Evolutionary conservation across 2,797 vertebrate genomes (phyloP).

Genomic region (Pelobates cultripes): DNA sequence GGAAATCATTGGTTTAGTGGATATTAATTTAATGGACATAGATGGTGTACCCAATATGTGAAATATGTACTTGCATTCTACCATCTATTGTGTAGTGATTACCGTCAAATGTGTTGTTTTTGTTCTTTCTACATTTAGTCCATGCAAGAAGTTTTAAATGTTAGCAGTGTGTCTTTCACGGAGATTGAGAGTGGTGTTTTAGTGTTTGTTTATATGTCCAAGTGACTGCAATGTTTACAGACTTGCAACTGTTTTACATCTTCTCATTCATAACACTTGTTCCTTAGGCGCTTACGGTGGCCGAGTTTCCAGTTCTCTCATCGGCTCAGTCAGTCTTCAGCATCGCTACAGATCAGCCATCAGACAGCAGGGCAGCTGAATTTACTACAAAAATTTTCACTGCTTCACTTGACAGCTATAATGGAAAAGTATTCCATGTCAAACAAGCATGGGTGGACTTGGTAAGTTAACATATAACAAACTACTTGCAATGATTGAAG

Average conservation of each 20-base stretch:
- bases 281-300: conserved; percentile 86
- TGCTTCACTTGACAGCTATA: conserved; percentile 93
- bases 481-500: neutral
- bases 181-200: neutral
- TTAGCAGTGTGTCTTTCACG: neutral
- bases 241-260: neutral
- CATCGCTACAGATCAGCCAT: conserved; percentile 89
- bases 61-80: neutral
- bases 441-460: conserved; percentile 97
- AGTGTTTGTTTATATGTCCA: neutral
- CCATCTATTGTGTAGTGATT: neutral
- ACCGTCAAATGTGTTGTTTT: neutral
- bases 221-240: neutral
- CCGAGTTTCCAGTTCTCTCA: conserved; percentile 95
- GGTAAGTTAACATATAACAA: conserved; percentile 74
- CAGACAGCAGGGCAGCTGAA: conserved; percentile 93
- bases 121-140: neutral
- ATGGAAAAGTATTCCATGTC: conserved; percentile 97
- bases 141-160: neutral
- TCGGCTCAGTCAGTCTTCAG: conserved; percentile 80
- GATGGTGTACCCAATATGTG: neutral
- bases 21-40: no score
- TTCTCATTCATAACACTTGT: conserved; percentile 13
- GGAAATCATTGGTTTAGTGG: no score
- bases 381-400: conserved; percentile 91